Conservation (phyloP, 1,140 invertebrate genomes). For the Leptinotarsa defecta region DNA sequence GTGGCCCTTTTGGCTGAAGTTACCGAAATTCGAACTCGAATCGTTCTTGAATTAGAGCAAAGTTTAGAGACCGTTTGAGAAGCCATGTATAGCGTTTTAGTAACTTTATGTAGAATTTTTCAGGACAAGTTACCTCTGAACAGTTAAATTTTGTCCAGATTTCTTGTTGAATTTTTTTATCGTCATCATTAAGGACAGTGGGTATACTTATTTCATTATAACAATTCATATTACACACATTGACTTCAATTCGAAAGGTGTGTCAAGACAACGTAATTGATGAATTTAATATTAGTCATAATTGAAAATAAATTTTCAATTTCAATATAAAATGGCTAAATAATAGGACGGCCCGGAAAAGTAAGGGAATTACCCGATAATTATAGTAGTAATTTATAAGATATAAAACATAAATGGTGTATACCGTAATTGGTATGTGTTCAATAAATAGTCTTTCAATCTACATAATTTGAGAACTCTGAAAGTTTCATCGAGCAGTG, state of each 20-base stretch:
- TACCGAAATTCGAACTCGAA: too few species aligned
- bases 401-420: slow-evolving; percentile 14
- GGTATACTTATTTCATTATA: too few species aligned
- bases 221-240: too few species aligned
- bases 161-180: too few species aligned
- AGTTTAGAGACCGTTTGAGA: too few species aligned
- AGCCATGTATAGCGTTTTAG: too few species aligned
- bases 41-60: too few species aligned
- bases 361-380: slow-evolving; percentile 8
- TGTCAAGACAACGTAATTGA: background rate
- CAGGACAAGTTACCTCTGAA: too few species aligned
- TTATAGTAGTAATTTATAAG: slow-evolving; percentile 22
- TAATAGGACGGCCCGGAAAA: slow-evolving; percentile 11
- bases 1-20: too few species aligned
- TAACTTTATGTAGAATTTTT: too few species aligned
- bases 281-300: slow-evolving; percentile 15
- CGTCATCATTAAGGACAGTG: too few species aligned
- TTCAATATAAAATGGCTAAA: slow-evolving; percentile 15
- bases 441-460: slow-evolving; percentile 22
- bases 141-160: too few species aligned
- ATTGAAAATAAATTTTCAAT: slow-evolving; percentile 4
- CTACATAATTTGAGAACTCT: slow-evolving; percentile 15
- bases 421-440: slow-evolving; percentile 21
- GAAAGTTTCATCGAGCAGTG: background rate
- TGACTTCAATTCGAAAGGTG: background rate